These are phyloP conservation scores for Lypha dubia DNA, from an alignment of 2,888 invertebrate species.

Conservation along the genomic window DNA sequence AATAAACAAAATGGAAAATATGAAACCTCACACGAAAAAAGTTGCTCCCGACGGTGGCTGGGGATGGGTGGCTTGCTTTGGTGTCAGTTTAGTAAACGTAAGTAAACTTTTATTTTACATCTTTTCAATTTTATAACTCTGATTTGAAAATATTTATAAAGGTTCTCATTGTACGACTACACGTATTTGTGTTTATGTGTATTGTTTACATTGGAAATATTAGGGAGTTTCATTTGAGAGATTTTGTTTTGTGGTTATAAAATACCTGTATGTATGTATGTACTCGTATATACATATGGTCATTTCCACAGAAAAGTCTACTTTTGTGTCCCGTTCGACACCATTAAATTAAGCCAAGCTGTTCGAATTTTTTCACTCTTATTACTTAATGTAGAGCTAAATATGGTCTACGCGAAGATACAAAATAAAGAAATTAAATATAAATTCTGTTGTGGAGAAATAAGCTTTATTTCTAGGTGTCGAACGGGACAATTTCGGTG, in stretches of 20 bases:
- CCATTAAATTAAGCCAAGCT: too few species aligned
- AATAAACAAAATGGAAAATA: conserved; percentile 71
- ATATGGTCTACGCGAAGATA: too few species aligned
- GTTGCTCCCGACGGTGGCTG: conserved; percentile 94
- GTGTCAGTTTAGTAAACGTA: conserved; percentile 93
- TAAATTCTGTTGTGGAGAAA: too few species aligned
- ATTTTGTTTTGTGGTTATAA: not conserved
- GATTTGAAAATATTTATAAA: conserved; percentile 30
- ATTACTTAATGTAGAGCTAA: too few species aligned
- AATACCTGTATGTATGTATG: too few species aligned
- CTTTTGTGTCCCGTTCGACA: too few species aligned
- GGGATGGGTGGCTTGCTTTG: conserved; percentile 94
- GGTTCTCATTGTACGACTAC: conserved; percentile 37
- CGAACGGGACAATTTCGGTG: too few species aligned
- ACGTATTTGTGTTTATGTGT: not conserved
- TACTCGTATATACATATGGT: too few species aligned
- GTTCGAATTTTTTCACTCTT: too few species aligned
- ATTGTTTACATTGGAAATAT: conserved; percentile 26
- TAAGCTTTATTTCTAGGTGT: too few species aligned
- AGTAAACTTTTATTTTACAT: conserved; percentile 83
- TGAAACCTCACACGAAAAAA: conserved; percentile 85
- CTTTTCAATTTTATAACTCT: conserved; percentile 5
- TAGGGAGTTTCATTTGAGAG: conserved; percentile 5
- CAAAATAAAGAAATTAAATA: too few species aligned
- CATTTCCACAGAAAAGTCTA: too few species aligned